A percentile compares a stretch with the other conserved stretches of the same genome.
phyloP scores from a whole-genome alignment of 2,797 vertebrate species.

The Ctenopoma multispine region DNA sequence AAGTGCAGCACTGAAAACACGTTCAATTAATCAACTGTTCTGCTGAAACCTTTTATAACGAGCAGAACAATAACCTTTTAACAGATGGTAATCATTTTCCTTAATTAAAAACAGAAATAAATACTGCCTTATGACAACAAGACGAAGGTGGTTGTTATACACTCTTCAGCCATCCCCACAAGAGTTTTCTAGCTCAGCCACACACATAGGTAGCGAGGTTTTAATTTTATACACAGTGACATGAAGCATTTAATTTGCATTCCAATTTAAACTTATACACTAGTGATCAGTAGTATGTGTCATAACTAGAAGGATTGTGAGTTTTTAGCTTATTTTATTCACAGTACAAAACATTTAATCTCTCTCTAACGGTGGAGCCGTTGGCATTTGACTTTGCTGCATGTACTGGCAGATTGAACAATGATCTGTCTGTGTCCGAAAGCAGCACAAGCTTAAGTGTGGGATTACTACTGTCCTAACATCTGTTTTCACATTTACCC shows the following conservation, averaged over 20 bases:
- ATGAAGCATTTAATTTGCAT: background rate
- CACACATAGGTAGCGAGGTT: background rate
- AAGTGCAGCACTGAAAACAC: conserved; percentile 78
- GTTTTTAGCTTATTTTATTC: conserved; percentile 12
- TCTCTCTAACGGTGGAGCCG: conserved; percentile 25
- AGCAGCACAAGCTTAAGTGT: conserved; percentile 9
- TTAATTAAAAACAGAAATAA: conserved; percentile 93
- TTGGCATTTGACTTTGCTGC: conserved; percentile 12
- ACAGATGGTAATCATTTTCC: conserved; percentile 93
- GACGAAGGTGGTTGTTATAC: conserved; percentile 64
- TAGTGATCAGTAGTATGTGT: background rate
- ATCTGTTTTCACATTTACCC: conserved; percentile 14
- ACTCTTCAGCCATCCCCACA: conserved; percentile 59
- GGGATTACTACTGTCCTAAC: conserved; percentile 15
- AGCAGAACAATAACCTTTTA: conserved; percentile 87
- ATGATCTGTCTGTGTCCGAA: conserved; percentile 28
- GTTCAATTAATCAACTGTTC: conserved; percentile 91
- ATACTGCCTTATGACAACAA: conserved; percentile 84
- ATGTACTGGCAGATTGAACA: conserved; percentile 20
- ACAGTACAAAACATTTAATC: conserved; percentile 31
- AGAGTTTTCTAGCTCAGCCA: conserved; percentile 56
- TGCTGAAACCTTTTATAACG: conserved; percentile 86
- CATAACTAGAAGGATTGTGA: background rate
- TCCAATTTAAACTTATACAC: background rate
- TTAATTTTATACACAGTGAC: background rate